Conservation (phyloP, 2,113 vertebrate species). For the Oxygymnocypris stewartii region DNA sequence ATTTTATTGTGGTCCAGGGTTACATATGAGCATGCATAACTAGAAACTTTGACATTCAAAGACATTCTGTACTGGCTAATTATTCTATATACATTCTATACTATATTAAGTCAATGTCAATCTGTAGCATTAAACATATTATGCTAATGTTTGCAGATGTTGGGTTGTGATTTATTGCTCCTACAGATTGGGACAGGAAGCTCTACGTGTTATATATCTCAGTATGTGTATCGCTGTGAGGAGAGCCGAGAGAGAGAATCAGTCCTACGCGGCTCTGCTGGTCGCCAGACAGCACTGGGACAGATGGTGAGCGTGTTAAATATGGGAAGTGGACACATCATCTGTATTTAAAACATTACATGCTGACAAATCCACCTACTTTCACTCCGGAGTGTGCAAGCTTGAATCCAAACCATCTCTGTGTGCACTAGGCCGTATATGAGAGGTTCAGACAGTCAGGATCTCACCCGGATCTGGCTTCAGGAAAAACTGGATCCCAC, state of each 20-base stretch:
- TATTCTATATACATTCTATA: too few relatives aligned
- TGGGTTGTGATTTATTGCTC: slow-evolving; percentile 6
- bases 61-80: too few relatives aligned
- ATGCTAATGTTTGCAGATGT: slow-evolving; percentile 5
- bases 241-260: slow-evolving; percentile 68
- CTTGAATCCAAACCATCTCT: neutral
- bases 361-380: neutral
- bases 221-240: slow-evolving; percentile 66
- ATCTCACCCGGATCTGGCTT: slow-evolving; percentile 65
- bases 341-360: neutral
- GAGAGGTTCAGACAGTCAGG: slow-evolving; percentile 54
- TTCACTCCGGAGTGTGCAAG: neutral
- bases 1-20: too few relatives aligned
- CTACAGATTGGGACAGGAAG: slow-evolving; percentile 60
- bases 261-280: slow-evolving; percentile 67
- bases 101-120: neutral
- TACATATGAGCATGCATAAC: neutral
- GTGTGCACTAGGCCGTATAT: slow-evolving; percentile 67
- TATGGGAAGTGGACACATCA: neutral
- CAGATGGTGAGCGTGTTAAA: slow-evolving; percentile 64
- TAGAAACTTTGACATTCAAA: neutral
- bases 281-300: slow-evolving; percentile 73
- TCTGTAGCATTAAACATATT: neutral
- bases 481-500: slow-evolving; percentile 35
- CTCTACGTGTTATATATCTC: slow-evolving; percentile 63